These are phyloP conservation scores for Helogale parvula DNA, from an alignment of 2,113 vertebrate species.

Conservation along the genomic window DNA sequence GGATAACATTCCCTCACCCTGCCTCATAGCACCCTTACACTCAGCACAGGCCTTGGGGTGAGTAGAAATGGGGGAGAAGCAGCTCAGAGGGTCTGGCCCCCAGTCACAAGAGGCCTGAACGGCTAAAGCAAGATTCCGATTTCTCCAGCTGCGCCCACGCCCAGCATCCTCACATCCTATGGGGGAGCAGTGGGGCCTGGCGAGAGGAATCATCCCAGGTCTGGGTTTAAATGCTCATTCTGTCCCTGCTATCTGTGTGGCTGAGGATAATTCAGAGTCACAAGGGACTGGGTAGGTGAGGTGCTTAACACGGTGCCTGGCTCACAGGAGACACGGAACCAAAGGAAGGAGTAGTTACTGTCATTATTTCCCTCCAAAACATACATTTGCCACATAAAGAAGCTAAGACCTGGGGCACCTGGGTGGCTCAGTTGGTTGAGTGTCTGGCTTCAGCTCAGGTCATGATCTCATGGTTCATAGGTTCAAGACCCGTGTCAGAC, in stretches of 20 bases:
- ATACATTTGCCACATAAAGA: background rate
- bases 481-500: too few species aligned
- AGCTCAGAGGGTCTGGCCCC: background rate
- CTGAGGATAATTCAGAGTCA: background rate
- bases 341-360: background rate
- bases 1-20: background rate
- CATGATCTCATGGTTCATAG: too few species aligned
- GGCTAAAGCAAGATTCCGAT: background rate
- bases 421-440: too few species aligned
- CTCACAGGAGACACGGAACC: background rate
- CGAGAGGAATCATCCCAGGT: background rate
- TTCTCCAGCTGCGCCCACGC: background rate
- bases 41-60: background rate
- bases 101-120: background rate
- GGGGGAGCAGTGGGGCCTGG: background rate
- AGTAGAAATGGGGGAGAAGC: background rate
- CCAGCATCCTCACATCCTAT: background rate
- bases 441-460: too few species aligned
- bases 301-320: background rate
- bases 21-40: background rate
- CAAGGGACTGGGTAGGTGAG: background rate
- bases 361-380: background rate
- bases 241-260: background rate
- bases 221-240: background rate
- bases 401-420: background rate